Evolutionary conservation across 2,797 vertebrate species (phyloP).

Genomic region (Megalops cyprinoides): DNA sequence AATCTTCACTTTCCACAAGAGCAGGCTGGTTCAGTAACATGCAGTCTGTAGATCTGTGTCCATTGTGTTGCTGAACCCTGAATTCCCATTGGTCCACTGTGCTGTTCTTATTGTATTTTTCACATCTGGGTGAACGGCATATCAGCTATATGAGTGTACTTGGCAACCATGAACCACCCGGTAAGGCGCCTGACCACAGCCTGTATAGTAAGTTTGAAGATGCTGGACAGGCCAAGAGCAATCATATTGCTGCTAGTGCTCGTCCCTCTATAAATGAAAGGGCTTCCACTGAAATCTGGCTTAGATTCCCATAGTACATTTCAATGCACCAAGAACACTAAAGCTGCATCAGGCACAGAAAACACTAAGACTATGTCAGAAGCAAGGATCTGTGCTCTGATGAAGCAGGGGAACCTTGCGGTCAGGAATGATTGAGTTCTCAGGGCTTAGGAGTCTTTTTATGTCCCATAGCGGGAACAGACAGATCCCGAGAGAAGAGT

Average conservation of each 20-base stretch:
- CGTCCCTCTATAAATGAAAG: too few relatives aligned
- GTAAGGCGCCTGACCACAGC: background rate
- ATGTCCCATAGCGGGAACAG: constrained; percentile 22
- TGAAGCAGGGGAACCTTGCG: constrained; percentile 37
- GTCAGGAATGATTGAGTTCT: constrained; percentile 50
- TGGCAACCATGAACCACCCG: background rate
- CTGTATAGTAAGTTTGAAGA: background rate
- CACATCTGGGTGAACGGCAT: background rate
- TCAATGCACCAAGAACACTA: too few relatives aligned
- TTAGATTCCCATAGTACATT: too few relatives aligned
- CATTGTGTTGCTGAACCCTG: too few relatives aligned
- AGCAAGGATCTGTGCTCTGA: too few relatives aligned
- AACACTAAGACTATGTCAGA: too few relatives aligned
- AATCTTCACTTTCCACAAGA: background rate
- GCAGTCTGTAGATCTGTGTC: too few relatives aligned
- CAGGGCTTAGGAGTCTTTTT: constrained; percentile 38
- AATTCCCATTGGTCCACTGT: background rate
- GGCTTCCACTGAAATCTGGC: too few relatives aligned
- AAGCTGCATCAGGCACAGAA: too few relatives aligned
- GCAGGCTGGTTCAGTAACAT: background rate
- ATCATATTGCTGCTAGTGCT: background rate
- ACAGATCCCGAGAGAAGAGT: background rate
- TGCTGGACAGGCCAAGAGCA: background rate
- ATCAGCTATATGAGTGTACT: background rate
- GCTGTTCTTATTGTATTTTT: background rate